Evolutionary conservation across 2,797 vertebrate species (phyloP), one percentile per base, ranked within the genome.

Genomic region (Myotis findleyi): DNA sequence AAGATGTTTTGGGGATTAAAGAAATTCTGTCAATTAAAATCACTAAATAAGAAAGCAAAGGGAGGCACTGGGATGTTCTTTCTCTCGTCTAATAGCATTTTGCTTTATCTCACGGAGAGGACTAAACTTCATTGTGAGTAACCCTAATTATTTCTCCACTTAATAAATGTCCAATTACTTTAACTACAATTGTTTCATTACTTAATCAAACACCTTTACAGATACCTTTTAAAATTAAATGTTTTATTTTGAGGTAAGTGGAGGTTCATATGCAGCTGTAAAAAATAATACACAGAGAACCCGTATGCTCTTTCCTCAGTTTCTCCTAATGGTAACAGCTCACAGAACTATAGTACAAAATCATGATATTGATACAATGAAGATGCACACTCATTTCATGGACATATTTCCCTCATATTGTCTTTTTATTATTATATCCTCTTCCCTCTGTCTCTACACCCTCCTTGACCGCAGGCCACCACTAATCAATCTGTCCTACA

Each of bases 201-300:
- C 20, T 81, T 77, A 77, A 89, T 79, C 38, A 66, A 88, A 66
- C 12, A 92, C 17, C 11, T 95, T 94, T 75, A 83, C 36, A 38
- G 71, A 49, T 72, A 57, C 27, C 72, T 69, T 69, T 73, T 82
- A 27, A 14, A 95, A 93, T 85, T 57, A 76, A 89, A 33, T 2
- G 21, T 95, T 89, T 84, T 14, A 91, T 72, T 89, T 72, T 77
- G 71, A 94, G n/a, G 55, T 90, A 71, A 93, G 81, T 69, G 7
- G 51, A 83, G 30, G 9, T 87, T 87, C 47, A 73, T 4, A 13
- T 25, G n/a, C 20, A 77, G 16, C 27, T 76, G 8, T 47, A 86
- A 95, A 59, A 89, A 79, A 69, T 44, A 83, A 71, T 21, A 62
- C 2, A 33, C 36, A 72, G 38, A 44, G 62, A 89, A n/a, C 3